phyloP scores from a whole-genome alignment of 2,797 vertebrate species.

The Fratercula arctica region DNA sequence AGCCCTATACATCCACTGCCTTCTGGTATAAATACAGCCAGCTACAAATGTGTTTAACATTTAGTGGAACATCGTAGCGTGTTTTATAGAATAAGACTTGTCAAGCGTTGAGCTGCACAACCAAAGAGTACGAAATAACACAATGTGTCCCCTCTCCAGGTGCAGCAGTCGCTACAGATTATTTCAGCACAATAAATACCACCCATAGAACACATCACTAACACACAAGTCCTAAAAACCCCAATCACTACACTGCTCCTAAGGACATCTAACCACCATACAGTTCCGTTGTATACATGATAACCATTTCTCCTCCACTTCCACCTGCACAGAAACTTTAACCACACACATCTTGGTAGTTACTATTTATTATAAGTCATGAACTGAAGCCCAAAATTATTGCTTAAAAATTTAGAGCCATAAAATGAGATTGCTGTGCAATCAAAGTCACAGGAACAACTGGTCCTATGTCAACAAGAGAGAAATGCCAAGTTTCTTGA shows the following conservation, averaged over 20 bases:
- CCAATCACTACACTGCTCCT: neutral
- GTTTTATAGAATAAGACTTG: neutral
- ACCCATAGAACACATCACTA: neutral
- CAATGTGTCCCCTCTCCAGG: accelerated
- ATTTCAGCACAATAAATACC: neutral
- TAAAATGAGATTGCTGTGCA: neutral
- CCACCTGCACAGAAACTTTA: neutral
- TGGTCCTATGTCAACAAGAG: neutral
- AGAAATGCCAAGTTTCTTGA: neutral
- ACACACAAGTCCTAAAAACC: neutral
- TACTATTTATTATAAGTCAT: neutral
- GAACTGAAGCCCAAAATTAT: neutral
- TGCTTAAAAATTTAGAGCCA: neutral
- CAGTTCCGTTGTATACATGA: accelerated
- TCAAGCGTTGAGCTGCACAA: neutral
- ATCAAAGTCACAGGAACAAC: neutral
- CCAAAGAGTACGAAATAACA: accelerated
- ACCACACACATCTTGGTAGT: neutral
- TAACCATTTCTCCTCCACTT: neutral
- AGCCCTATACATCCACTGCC: neutral
- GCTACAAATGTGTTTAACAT: accelerated
- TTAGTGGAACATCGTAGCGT: accelerated
- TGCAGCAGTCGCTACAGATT: neutral
- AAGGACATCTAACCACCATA: accelerated
- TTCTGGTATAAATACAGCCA: neutral